Conservation (phyloP, 2,888 invertebrate species). For the Galerucella pusilla region DNA sequence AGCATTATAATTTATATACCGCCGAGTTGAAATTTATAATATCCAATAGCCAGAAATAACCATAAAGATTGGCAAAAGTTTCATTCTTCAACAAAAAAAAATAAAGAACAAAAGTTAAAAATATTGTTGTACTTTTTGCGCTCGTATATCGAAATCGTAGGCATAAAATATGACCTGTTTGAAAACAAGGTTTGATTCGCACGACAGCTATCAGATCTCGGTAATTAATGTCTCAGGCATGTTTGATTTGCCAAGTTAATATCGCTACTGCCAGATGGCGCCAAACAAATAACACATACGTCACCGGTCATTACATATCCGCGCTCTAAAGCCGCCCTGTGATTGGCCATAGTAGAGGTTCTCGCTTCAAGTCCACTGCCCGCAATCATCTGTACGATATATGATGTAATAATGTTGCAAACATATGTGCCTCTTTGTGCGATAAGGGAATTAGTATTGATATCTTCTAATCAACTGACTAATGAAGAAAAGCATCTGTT, state of each 20-base stretch:
- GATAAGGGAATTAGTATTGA: constrained; percentile 66
- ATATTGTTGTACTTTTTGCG: constrained; percentile 14
- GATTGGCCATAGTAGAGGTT: constrained; percentile 40
- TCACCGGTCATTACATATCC: constrained; percentile 64
- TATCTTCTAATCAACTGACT: constrained; percentile 64
- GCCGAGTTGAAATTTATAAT: too few relatives aligned
- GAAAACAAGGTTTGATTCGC: constrained; percentile 54
- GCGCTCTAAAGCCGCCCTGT: constrained; percentile 40
- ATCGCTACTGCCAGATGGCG: constrained; percentile 67
- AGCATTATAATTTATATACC: neutral
- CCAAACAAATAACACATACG: constrained; percentile 67
- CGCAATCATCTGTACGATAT: constrained; percentile 66
- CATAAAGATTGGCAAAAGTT: neutral
- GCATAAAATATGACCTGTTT: constrained; percentile 29
- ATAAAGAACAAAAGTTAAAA: constrained; percentile 5
- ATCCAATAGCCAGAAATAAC: neutral
- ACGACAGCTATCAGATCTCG: constrained; percentile 60
- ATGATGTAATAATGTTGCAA: constrained; percentile 66
- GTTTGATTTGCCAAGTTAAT: constrained; percentile 68
- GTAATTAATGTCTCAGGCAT: constrained; percentile 66
- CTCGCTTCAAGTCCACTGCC: constrained; percentile 58
- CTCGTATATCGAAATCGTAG: constrained; percentile 22
- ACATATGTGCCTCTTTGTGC: constrained; percentile 64
- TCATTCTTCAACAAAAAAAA: neutral
- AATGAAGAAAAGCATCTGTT: constrained; percentile 66